Conservation (phyloP, 2,888 invertebrate species). For the Nomada goodeniana region DNA sequence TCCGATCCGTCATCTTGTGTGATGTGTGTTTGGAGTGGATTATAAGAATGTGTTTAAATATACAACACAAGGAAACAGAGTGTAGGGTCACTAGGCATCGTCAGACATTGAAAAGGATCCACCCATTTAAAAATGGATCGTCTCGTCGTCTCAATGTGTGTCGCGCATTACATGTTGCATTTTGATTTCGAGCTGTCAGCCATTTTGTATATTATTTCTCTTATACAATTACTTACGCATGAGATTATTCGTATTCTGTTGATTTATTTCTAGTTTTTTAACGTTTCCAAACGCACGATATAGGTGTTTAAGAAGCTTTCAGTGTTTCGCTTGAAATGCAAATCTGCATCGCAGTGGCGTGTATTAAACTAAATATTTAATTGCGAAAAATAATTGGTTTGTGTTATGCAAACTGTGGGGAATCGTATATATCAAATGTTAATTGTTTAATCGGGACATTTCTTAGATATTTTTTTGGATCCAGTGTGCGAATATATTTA, state of each 20-base stretch:
- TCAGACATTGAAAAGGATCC: constrained; percentile 74
- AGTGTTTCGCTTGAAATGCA: constrained; percentile 31
- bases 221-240: constrained; percentile 50
- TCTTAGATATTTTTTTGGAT: background rate
- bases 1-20: constrained; percentile 54
- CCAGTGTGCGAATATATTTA: background rate
- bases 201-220: constrained; percentile 68
- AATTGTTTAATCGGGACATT: background rate
- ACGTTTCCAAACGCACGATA: constrained; percentile 41
- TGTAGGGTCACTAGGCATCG: constrained; percentile 68
- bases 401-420: background rate
- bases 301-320: constrained; percentile 39
- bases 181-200: constrained; percentile 80
- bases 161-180: constrained; percentile 72
- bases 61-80: constrained; percentile 34
- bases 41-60: constrained; percentile 29
- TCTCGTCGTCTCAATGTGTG: constrained; percentile 60
- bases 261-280: constrained; percentile 60
- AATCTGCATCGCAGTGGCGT: constrained; percentile 46
- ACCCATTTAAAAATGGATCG: constrained; percentile 32
- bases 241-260: constrained; percentile 35
- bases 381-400: constrained; percentile 14
- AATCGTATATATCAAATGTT: too few relatives aligned
- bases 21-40: constrained; percentile 44
- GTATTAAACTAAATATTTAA: constrained; percentile 36